Evolutionary conservation across 1,140 invertebrate genomes (phyloP).

Genomic region (Sminthurides bifidus): DNA sequence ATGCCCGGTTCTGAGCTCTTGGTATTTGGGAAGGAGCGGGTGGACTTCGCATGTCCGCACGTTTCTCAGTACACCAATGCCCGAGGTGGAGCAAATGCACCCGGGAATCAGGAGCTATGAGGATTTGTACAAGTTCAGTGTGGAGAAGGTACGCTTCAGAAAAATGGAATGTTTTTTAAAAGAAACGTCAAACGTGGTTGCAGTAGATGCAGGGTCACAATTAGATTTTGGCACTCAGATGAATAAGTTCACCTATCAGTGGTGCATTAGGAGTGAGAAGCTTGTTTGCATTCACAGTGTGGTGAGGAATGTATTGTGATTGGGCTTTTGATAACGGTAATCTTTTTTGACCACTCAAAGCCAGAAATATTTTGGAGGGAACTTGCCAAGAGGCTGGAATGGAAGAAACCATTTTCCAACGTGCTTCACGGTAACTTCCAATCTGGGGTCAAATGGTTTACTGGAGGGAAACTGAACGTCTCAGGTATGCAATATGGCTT

Average conservation of each 20-base stretch:
- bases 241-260: too few species aligned
- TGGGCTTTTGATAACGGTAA: too few species aligned
- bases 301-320: too few species aligned
- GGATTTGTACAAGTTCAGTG: conserved; percentile 34
- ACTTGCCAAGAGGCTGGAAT: conserved; percentile 38
- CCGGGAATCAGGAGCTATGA: conserved; percentile 32
- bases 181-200: too few species aligned
- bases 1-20: neutral
- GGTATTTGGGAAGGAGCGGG: neutral
- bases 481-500: too few species aligned
- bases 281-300: too few species aligned
- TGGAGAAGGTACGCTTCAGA: conserved; percentile 31
- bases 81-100: conserved; percentile 33
- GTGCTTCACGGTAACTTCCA: conserved; percentile 39
- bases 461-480: conserved; percentile 42
- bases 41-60: neutral
- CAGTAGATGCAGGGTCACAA: too few species aligned
- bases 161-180: too few species aligned
- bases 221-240: too few species aligned
- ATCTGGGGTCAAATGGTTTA: conserved; percentile 37
- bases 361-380: conserved; percentile 42
- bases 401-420: conserved; percentile 39
- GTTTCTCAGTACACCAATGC: conserved; percentile 29
- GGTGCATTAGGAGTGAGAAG: too few species aligned
- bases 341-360: conserved; percentile 26